Percentiles rank a stretch among this genome's conserved stretches.
phyloP scores from a whole-genome alignment of 2,888 invertebrate genomes.

The Metellina segmentata region DNA sequence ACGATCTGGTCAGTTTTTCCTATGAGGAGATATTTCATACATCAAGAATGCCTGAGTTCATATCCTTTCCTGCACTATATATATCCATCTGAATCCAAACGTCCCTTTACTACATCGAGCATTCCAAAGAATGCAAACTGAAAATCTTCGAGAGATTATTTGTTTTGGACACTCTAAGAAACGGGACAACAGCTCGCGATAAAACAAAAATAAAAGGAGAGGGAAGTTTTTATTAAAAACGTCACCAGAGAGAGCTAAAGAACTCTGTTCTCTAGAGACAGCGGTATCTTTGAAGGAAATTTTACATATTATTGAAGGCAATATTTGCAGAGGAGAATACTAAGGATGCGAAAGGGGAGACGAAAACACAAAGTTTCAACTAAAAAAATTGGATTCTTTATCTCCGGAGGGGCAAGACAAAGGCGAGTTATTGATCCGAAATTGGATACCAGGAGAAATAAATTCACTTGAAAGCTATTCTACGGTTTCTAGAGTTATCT shows the following conservation, averaged over 20 bases:
- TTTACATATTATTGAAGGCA: not conserved
- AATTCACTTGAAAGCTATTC: not conserved
- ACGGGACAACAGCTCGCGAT: not conserved
- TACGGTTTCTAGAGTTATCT: not conserved
- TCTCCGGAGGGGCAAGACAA: not conserved
- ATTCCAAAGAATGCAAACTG: not conserved
- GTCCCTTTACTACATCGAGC: no score
- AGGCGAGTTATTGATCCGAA: not conserved
- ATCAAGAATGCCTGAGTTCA: no score
- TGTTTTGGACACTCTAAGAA: not conserved
- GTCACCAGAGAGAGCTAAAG: not conserved
- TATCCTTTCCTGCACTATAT: no score
- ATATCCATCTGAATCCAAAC: no score
- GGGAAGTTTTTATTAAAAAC: not conserved
- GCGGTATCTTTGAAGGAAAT: not conserved
- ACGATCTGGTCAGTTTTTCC: no score
- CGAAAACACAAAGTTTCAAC: not conserved
- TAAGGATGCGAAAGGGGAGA: not conserved
- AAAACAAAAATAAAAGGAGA: not conserved
- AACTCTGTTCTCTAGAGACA: not conserved
- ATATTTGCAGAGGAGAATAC: not conserved
- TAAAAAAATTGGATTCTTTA: not conserved
- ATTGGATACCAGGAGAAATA: not conserved
- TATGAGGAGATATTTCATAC: no score
- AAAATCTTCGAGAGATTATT: not conserved